Conservation (phyloP, 2,113 vertebrate species). For the Anguilla japonica region DNA sequence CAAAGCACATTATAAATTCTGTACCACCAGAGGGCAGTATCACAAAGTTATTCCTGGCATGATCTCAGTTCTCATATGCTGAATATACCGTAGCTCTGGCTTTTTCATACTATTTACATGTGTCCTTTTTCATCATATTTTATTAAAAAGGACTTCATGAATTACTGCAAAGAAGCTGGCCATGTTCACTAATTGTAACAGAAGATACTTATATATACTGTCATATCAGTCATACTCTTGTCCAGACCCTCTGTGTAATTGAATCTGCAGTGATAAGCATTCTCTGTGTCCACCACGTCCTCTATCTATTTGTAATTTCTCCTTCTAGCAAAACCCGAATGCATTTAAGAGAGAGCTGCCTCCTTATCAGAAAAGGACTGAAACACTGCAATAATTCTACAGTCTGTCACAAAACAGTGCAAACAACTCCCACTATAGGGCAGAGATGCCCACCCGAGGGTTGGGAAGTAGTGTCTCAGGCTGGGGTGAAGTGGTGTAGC, state of each 20-base stretch:
- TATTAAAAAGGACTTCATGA: neutral
- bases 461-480: neutral
- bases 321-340: neutral
- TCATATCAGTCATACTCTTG: neutral
- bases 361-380: neutral
- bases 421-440: too few species aligned
- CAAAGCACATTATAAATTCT: neutral
- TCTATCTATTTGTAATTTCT: neutral
- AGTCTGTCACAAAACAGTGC: neutral
- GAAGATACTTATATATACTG: neutral
- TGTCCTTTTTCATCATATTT: neutral
- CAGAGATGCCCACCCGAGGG: neutral
- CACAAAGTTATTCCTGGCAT: neutral
- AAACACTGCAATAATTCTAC: neutral
- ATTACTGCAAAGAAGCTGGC: neutral
- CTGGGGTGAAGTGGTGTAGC: too few species aligned
- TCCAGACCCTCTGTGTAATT: neutral
- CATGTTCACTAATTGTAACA: neutral
- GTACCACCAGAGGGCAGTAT: neutral
- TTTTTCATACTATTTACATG: neutral
- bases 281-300: neutral
- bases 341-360: neutral
- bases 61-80: neutral
- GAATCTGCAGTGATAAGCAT: neutral
- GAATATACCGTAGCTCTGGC: neutral